Evolutionary conservation across 2,113 vertebrate genomes (phyloP).

Genomic region (Gallinago media): DNA sequence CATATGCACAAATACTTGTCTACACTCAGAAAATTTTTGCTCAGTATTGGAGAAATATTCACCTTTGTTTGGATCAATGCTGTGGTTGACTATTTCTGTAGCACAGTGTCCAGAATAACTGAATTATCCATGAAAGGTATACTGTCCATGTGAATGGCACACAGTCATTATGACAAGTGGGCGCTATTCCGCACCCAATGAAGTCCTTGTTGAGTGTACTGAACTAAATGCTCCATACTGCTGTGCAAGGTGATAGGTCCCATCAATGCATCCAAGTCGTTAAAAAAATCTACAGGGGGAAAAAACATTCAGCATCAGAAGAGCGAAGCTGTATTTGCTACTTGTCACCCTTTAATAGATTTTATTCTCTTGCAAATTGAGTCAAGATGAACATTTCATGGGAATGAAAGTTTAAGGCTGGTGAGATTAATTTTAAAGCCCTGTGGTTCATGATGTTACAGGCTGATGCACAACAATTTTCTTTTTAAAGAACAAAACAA

Average conservation of each 20-base stretch:
- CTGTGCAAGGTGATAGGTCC: conserved; percentile 96
- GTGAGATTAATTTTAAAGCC: conserved; percentile 49
- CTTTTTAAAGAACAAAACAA: conserved; percentile 43
- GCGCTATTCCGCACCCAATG: conserved; percentile 94
- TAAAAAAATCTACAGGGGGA: conserved; percentile 90
- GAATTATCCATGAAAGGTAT: conserved; percentile 59
- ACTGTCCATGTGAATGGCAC: neutral
- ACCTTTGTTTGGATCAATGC: conserved; percentile 69
- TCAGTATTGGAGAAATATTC: conserved; percentile 67
- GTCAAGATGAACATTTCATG: neutral
- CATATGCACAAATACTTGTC: conserved; percentile 21
- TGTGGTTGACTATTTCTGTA: conserved; percentile 70
- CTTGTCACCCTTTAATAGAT: conserved; percentile 38
- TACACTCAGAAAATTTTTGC: conserved; percentile 54
- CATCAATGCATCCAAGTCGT: conserved; percentile 94
- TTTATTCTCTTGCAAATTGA: conserved; percentile 37
- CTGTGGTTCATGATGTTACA: conserved; percentile 7
- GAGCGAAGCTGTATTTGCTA: conserved; percentile 20
- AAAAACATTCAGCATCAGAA: conserved; percentile 26
- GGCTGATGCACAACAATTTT: conserved; percentile 50
- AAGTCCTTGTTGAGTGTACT: conserved; percentile 95
- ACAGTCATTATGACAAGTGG: conserved; percentile 83
- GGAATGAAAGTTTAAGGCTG: conserved; percentile 34
- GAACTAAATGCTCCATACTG: conserved; percentile 94
- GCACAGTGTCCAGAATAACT: conserved; percentile 79